These are phyloP conservation scores for Laticauda colubrina DNA, from an alignment of 2,113 vertebrate species.

Conservation along the genomic window DNA sequence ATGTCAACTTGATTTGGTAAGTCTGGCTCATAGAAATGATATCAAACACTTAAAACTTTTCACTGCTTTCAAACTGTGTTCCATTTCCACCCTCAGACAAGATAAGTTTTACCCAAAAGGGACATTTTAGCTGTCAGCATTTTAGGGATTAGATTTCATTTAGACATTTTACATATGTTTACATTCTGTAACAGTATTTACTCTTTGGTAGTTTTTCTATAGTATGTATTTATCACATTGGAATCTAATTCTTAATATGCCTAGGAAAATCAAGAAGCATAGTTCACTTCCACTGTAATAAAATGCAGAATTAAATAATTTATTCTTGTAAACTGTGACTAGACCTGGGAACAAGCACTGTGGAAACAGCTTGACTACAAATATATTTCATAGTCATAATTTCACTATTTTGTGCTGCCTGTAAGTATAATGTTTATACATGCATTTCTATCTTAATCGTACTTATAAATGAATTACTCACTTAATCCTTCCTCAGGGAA, in stretches of 20 bases:
- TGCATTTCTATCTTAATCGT: neutral
- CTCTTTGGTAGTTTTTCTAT: neutral
- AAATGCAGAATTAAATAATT: neutral
- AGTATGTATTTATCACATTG: neutral
- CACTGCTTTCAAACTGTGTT: neutral
- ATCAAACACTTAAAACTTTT: neutral
- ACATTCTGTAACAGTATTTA: neutral
- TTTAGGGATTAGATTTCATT: neutral
- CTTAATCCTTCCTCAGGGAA: slow-evolving; percentile 9
- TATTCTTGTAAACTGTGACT: neutral
- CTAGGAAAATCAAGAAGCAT: neutral
- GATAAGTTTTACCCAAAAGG: neutral
- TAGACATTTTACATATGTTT: neutral
- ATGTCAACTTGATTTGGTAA: neutral
- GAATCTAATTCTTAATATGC: neutral
- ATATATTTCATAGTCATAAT: neutral
- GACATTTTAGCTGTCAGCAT: neutral
- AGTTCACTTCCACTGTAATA: neutral
- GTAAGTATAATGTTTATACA: neutral
- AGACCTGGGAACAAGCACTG: neutral
- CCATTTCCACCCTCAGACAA: neutral
- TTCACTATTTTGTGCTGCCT: neutral
- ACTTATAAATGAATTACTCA: neutral
- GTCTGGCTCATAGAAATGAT: neutral
- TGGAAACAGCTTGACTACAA: neutral